A percentile compares a stretch with the other conserved stretches of the same genome.
Evolutionary conservation across 2,797 vertebrate genomes (phyloP).

Genomic region (Acanthornis magna): DNA sequence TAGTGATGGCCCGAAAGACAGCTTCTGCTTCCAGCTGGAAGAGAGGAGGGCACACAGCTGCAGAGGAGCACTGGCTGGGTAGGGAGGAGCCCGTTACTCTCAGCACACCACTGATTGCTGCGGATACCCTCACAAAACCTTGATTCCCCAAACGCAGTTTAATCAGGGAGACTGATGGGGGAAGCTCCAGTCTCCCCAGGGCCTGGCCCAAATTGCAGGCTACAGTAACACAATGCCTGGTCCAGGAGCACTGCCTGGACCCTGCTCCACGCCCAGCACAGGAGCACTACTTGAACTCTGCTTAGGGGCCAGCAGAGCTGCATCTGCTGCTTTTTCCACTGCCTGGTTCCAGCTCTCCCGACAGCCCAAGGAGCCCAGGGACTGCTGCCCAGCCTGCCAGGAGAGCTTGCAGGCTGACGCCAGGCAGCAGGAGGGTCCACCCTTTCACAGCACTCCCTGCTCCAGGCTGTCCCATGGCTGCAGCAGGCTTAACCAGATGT

Average conservation of each 20-base stretch:
- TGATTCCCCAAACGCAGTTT: not conserved
- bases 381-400: not conserved
- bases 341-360: not conserved
- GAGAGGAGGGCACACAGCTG: not conserved
- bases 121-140: not conserved
- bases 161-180: not conserved
- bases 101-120: not conserved
- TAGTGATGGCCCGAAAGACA: constrained; percentile 95
- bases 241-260: not conserved
- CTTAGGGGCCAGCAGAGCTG: not conserved
- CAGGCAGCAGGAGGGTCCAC: fast-evolving
- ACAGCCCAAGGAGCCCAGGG: not conserved
- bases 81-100: not conserved
- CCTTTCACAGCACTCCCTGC: not conserved
- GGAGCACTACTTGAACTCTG: not conserved
- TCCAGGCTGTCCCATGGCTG: not conserved
- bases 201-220: not conserved
- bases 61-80: not conserved
- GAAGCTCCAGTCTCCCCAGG: not conserved
- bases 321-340: not conserved
- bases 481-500: not conserved
- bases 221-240: not conserved
- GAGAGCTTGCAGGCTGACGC: not conserved
- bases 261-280: fast-evolving
- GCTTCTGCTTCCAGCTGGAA: constrained; percentile 95